phyloP scores from a whole-genome alignment of 2,113 vertebrate genomes.

The Callorhinus ursinus region DNA sequence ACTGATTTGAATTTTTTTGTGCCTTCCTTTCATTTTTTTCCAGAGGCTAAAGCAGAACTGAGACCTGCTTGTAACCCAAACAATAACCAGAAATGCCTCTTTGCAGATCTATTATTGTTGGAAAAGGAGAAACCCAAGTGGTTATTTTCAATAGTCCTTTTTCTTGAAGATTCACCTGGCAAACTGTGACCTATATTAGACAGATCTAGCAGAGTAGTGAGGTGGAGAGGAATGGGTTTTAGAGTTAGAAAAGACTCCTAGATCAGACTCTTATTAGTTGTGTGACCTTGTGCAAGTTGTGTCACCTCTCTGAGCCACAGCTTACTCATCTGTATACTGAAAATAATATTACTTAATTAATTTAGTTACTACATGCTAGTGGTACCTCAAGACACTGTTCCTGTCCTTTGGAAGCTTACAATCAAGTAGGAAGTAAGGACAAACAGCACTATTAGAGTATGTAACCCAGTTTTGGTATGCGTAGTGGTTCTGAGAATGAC shows the following conservation, averaged over 20 bases:
- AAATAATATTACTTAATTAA: neutral
- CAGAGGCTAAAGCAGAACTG: neutral
- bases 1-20: slow-evolving; percentile 29
- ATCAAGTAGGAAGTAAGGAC: neutral
- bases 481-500: neutral
- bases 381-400: neutral
- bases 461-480: neutral
- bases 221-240: neutral
- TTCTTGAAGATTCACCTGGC: neutral
- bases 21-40: neutral
- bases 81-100: neutral
- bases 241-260: neutral
- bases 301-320: slow-evolving; percentile 14
- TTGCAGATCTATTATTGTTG: neutral
- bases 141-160: neutral
- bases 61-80: neutral
- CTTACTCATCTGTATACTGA: neutral
- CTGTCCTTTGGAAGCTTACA: neutral
- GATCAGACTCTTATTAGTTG: neutral
- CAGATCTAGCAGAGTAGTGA: neutral
- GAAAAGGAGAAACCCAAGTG: slow-evolving; percentile 34
- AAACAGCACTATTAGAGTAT: neutral
- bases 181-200: neutral
- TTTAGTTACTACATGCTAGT: neutral
- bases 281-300: neutral